Base-by-base conservation (phyloP, 2,797 vertebrate species). In the Chaunax sp. region DNA sequence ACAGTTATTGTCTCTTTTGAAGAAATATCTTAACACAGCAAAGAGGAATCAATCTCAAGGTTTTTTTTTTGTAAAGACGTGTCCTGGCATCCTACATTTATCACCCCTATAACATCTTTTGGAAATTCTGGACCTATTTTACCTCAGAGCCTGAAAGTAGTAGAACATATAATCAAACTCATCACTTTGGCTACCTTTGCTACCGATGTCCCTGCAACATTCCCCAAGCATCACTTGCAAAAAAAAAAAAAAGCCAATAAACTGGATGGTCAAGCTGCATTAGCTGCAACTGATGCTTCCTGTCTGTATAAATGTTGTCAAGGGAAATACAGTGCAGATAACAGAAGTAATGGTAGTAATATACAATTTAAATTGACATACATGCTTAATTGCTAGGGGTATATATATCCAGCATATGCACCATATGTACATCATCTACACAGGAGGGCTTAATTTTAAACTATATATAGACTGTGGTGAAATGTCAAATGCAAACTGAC, bases 81-180 rank as follows among this genome's bases (percentile, higher is more conserved):
- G 10, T 37, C 20, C 23, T 56, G 11, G 37, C 30, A 23, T 45
- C 11, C 13, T 43, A 2, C 45, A 63, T 25, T 40, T 52, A 30
- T 47, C 41, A 10, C 16, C 49, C 40, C 19, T 19, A 13, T 16
- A 40, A 55, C 12, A 16, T 16, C 12, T 30, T 6, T 40, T 3
- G 45, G 38, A 62, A 30, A 72, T 54, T 56, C 41, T 56, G 30
- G 5, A 52, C 14, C 19, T 0, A 11, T 75, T 73, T 45, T 50
- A 56, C n/a, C 65, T 51, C 62, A 67, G 35, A 57, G 13, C 43
- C 70, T 67, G 26, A 56, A 73, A 63, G 20, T 50, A 69, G 62
- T 52, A 38, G 38, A 75, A 13, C 30, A 13, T 30, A 43, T 26
- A 61, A 9, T 11, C 10, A 9, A 35, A 35, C 3, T 52, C 37